Evolutionary conservation across 2,888 invertebrate species (phyloP).

Genomic region (Hypena proboscidalis): DNA sequence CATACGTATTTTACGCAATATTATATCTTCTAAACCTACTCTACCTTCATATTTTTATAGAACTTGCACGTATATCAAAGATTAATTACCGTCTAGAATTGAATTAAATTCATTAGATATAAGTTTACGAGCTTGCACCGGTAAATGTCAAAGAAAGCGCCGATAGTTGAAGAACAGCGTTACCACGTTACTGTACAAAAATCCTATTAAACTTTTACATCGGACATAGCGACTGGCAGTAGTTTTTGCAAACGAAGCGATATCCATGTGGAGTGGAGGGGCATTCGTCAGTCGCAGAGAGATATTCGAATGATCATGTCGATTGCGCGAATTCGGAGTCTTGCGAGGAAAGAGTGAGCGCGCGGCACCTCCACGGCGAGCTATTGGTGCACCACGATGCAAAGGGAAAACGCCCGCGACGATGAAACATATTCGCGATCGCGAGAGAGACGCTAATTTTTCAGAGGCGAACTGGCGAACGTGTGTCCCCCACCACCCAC

Average conservation of each 20-base stretch:
- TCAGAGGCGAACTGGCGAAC: constrained; percentile 76
- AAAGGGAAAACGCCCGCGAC: constrained; percentile 75
- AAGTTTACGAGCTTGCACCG: constrained; percentile 11
- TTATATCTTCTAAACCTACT: too few species aligned
- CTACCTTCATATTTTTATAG: too few species aligned
- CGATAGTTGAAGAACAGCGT: constrained; percentile 7
- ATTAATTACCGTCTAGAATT: constrained; percentile 8
- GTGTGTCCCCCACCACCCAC: constrained; percentile 79
- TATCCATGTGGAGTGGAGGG: constrained; percentile 32
- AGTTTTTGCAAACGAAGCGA: constrained; percentile 36
- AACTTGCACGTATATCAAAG: too few species aligned
- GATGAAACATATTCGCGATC: constrained; percentile 79
- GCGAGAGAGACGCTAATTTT: constrained; percentile 81
- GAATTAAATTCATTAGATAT: constrained; percentile 12
- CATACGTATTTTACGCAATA: too few species aligned
- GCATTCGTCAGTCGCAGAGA: constrained; percentile 49
- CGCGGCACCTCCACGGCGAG: constrained; percentile 44
- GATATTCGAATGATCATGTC: constrained; percentile 44
- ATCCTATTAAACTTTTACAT: constrained; percentile 17
- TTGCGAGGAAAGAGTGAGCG: constrained; percentile 29
- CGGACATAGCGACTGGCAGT: constrained; percentile 18
- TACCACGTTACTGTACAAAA: too few species aligned
- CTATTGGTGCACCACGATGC: constrained; percentile 69
- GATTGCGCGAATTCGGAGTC: constrained; percentile 34
- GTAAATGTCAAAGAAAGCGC: constrained; percentile 34